These are phyloP conservation scores for Diplolepis rosae DNA, from an alignment of 2,888 invertebrate species.

Conservation along the genomic window DNA sequence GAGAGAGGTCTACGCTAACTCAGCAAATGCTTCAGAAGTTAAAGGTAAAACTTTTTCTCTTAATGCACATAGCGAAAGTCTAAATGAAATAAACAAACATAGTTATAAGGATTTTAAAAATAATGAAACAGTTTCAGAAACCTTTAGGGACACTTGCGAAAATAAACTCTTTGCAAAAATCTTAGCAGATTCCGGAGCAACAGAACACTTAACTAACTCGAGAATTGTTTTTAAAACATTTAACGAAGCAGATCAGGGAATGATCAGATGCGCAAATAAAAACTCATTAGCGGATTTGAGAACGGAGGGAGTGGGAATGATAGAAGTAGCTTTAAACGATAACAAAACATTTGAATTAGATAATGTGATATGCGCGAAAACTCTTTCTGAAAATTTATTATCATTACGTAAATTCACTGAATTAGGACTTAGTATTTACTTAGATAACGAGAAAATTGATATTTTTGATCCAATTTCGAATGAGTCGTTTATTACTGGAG, in stretches of 20 bases:
- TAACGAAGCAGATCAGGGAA: constrained; percentile 37
- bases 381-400: too few relatives aligned
- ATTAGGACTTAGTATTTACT: too few relatives aligned
- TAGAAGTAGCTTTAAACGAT: neutral
- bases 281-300: constrained; percentile 14
- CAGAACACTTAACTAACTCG: constrained; percentile 49
- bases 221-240: constrained; percentile 45
- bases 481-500: neutral
- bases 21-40: neutral
- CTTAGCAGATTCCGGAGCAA: constrained; percentile 32
- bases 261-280: constrained; percentile 40
- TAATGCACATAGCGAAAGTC: neutral
- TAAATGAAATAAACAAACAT: neutral
- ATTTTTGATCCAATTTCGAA: constrained; percentile 20
- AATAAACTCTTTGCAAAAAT: too few relatives aligned
- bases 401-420: too few relatives aligned
- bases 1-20: too few relatives aligned
- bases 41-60: neutral
- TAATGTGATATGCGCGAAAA: constrained; percentile 22
- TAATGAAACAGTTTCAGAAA: too few relatives aligned
- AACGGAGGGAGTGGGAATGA: constrained; percentile 1
- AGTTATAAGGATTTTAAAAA: too few relatives aligned
- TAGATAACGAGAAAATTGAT: too few relatives aligned
- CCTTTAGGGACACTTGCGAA: too few relatives aligned
- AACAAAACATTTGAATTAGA: neutral